Evolutionary conservation across 2,888 invertebrate genomes (phyloP), one percentile per base, ranked within the genome.

Genomic region (Philereme transversata): DNA sequence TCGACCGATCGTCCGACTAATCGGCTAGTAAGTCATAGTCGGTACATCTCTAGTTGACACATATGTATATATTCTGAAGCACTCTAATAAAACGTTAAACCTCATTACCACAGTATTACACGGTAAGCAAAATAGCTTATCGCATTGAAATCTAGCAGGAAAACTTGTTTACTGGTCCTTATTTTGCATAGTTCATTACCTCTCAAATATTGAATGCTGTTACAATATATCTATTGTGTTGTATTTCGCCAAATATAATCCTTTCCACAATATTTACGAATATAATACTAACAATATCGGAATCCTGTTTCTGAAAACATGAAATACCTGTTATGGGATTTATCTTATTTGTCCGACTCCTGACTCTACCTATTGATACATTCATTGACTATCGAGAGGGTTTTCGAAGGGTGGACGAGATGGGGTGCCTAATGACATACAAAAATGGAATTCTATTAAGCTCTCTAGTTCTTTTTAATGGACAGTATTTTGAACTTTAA

Each of bases 251-350:
- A 68, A 69, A 68, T 67, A 71, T 69, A 71, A 68, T 70, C 66
- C 58, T 22, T 41, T 59, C 6, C 59, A 34, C 46, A 47, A 54
- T 51, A 57, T 44, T 36, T 34, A 46, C 10, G 8, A 38, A 38
- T 2, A 10, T 10, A 22, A 22, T 0, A 40, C 40, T 44, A 46
- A 44, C 49, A 48, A 43, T 50, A 46, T 51, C 51, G 22, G 8
- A 49, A 60, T 11, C 9, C 41, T 51, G 51, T 44, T 41, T 11
- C 35, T 22, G 43, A 33, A 45, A 70, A 70, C 72, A 62, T 49
- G 70, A 53, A 68, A 64, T 64, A 64, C 72, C 55, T 60, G 72
- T 70, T 70, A 48, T 5, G 44, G 68, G 70, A 68, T 70, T 70
- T 62, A 62, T 66, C 64, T 64, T 61, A 34, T 55, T 52, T 56